Base-by-base conservation (phyloP, 1,140 invertebrate genomes). In the Samia ricini region DNA sequence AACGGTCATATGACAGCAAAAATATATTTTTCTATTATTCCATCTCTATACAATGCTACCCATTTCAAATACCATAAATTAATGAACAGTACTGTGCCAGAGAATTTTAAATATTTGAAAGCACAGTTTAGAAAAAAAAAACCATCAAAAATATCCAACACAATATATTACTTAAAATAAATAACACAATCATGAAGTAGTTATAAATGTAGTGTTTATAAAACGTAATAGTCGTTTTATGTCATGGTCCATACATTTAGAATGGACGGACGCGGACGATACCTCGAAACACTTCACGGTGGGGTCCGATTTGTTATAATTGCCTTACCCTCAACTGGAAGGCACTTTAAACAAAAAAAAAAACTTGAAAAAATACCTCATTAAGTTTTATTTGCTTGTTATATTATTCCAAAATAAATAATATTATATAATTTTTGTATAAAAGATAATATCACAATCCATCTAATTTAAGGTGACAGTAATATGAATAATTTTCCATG, bases 161-260 rank as follows among this genome's bases (percentile, higher is more conserved):
- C 75, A 85, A 90, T 88, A 88, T 90, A 90, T 90, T 90, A 90
- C 85, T 71, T 88, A 88, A 88, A 88, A 90, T 90, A 90, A 90
- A 90, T 90, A 90, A 88, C 84, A 84, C 83, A 88, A 90, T 88
- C 84, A 83, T 88, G 85, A 90, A 87, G 83, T 85, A 84, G 82
- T 88, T 88, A 90, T 88, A 88, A 88, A 90, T 82, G 88, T 81
- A 90, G 85, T 89, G 85, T 90, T 90, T 90, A 90, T 90, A 90
- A 90, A 90, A 88, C 74, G 83, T 88, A 85, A 88, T 88, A 80
- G 82, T 77, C 61, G 76, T 82, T 90, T 90, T 90, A 88, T n/a
- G n/a, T n/a, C n/a, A n/a, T 88, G 84, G 88, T 69, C 74, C 83
- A 88, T 90, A 88, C 85, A 83, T 89, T 82, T 79, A 71, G 74